Conservation (phyloP, 2,797 vertebrate genomes). For the Bovichtus diacanthus region DNA sequence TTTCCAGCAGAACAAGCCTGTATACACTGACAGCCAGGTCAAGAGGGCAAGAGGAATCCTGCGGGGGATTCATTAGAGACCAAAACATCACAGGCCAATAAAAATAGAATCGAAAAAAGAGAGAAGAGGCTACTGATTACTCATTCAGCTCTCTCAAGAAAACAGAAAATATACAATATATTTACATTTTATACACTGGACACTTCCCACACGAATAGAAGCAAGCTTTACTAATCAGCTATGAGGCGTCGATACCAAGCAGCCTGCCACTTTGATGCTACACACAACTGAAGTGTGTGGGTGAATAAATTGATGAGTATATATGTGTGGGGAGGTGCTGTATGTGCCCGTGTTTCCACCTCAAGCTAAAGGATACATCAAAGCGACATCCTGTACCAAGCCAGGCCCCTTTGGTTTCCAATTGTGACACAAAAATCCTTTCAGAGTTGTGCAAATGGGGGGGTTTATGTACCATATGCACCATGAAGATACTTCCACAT, state of each 20-base stretch:
- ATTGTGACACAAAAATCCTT: slow-evolving; percentile 9
- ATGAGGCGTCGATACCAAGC: background rate
- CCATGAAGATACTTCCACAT: slow-evolving; percentile 14
- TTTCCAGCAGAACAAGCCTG: slow-evolving; percentile 15
- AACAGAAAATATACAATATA: slow-evolving; percentile 1
- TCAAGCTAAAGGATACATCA: slow-evolving; percentile 43
- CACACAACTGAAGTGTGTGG: slow-evolving; percentile 30
- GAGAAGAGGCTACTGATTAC: slow-evolving; percentile 9
- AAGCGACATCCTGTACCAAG: slow-evolving; percentile 29
- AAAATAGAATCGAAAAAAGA: slow-evolving; percentile 16
- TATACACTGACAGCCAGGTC: slow-evolving; percentile 7
- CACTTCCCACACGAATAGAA: slow-evolving; percentile 32
- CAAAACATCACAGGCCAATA: slow-evolving; percentile 6
- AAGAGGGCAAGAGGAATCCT: background rate
- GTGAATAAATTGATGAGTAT: slow-evolving; percentile 43
- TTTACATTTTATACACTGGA: slow-evolving; percentile 13
- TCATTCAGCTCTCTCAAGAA: slow-evolving; percentile 11
- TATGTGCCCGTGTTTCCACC: slow-evolving; percentile 21
- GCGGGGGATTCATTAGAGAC: slow-evolving; percentile 13
- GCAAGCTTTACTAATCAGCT: slow-evolving; percentile 40
- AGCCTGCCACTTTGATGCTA: slow-evolving; percentile 42
- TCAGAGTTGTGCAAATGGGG: slow-evolving; percentile 13
- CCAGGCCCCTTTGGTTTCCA: slow-evolving; percentile 18
- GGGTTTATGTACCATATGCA: slow-evolving; percentile 20
- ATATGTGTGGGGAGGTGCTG: slow-evolving; percentile 1